Percentiles rank a stretch among this genome's conserved stretches.
Evolutionary conservation across 2,113 vertebrate genomes (phyloP).

Genomic region (Calonectris borealis): DNA sequence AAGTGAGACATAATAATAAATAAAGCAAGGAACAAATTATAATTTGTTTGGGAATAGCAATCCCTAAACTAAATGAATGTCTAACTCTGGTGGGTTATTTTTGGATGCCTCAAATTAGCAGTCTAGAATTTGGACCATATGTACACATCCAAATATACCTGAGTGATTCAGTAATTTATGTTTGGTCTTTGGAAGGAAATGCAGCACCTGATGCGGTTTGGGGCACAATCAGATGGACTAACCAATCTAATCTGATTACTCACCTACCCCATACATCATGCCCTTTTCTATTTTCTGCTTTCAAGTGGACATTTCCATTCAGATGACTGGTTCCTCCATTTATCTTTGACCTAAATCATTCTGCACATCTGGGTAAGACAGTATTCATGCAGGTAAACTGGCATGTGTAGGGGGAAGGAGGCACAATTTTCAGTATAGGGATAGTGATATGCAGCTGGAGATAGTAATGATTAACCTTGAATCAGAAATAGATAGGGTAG

Average conservation of each 20-base stretch:
- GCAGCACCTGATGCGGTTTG: neutral
- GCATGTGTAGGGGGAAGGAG: neutral
- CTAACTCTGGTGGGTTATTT: neutral
- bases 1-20: neutral
- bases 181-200: neutral
- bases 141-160: neutral
- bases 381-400: neutral
- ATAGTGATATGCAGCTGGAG: neutral
- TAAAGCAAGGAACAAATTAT: neutral
- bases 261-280: neutral
- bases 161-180: neutral
- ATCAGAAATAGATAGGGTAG: neutral
- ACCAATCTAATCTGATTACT: neutral
- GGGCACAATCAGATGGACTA: neutral
- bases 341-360: neutral
- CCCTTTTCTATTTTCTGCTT: neutral
- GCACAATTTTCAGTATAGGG: neutral
- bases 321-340: neutral
- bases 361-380: neutral
- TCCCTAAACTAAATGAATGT: neutral
- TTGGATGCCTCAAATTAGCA: neutral
- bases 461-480: neutral
- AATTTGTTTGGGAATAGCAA: neutral
- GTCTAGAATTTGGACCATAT: neutral
- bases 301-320: neutral